Evolutionary conservation across 2,113 vertebrate genomes (phyloP).

Genomic region (Sinocyclocheilus grahami): DNA sequence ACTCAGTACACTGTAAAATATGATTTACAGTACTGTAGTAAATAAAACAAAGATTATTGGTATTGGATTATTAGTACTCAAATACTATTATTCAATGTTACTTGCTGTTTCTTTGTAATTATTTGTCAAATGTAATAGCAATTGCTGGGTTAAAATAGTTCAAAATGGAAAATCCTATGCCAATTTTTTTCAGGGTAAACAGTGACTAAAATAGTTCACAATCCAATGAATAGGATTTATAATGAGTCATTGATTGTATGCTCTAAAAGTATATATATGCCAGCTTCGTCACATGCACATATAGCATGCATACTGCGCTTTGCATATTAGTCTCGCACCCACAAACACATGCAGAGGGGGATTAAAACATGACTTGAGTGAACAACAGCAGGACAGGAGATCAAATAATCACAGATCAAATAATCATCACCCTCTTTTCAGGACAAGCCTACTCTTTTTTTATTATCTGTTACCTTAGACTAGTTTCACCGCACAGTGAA

Average conservation of each 20-base stretch:
- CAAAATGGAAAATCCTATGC: no score
- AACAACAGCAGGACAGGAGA: conserved; percentile 28
- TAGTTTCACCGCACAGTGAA: conserved; percentile 14
- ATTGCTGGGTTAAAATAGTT: no score
- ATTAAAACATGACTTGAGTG: conserved; percentile 30
- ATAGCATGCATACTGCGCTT: neutral
- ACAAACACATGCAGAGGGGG: conserved; percentile 21
- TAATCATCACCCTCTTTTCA: conserved; percentile 18
- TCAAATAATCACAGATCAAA: neutral
- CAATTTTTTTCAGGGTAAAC: no score
- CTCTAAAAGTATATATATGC: neutral
- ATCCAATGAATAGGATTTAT: no score
- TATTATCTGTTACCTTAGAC: conserved; percentile 26
- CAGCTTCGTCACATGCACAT: neutral
- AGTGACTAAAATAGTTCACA: no score
- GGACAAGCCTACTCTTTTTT: conserved; percentile 35
- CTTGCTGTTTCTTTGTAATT: no score
- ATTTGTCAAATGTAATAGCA: no score
- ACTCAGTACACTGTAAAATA: neutral
- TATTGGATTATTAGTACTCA: no score
- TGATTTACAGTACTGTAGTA: no score
- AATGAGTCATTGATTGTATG: neutral
- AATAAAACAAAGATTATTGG: no score
- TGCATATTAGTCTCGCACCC: conserved; percentile 31
- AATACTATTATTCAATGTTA: no score